Conservation (phyloP, 2,113 vertebrate species). For the Calyptommatus sinebrachiatus region DNA sequence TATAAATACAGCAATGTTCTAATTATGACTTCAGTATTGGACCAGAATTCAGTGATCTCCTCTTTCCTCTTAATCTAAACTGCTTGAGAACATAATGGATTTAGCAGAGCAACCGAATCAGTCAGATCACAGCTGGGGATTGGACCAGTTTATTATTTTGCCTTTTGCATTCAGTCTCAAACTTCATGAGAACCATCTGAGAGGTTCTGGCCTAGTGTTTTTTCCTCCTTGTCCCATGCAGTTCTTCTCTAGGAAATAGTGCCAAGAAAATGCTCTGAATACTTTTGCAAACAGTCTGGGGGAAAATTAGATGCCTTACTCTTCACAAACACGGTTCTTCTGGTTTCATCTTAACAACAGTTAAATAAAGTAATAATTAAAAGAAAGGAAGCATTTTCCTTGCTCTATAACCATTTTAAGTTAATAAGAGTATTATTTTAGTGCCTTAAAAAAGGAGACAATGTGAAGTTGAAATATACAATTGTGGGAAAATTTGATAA, state of each 20-base stretch:
- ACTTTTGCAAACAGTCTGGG: not conserved
- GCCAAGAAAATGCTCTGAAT: slow-evolving; percentile 12
- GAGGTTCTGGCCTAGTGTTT: not conserved
- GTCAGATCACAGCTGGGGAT: slow-evolving; percentile 35
- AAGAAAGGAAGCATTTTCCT: slow-evolving; percentile 42
- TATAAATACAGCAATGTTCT: slow-evolving; percentile 21
- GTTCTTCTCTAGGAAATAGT: slow-evolving; percentile 36
- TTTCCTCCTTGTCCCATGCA: slow-evolving; percentile 1
- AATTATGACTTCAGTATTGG: slow-evolving; percentile 38
- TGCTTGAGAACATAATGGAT: slow-evolving; percentile 48
- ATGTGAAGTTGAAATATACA: slow-evolving; percentile 49
- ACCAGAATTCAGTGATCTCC: slow-evolving; percentile 48
- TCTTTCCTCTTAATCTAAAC: slow-evolving; percentile 46
- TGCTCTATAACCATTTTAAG: slow-evolving; percentile 62
- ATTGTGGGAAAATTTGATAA: slow-evolving; percentile 17
- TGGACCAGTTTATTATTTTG: slow-evolving; percentile 34
- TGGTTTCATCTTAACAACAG: slow-evolving; percentile 1
- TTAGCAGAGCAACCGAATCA: slow-evolving; percentile 18
- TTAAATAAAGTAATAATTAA: slow-evolving; percentile 48
- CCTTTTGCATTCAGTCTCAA: slow-evolving; percentile 20
- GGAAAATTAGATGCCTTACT: slow-evolving; percentile 1
- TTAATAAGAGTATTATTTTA: slow-evolving; percentile 63
- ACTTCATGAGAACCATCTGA: slow-evolving; percentile 44
- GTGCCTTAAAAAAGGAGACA: slow-evolving; percentile 49
- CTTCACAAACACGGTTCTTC: not conserved